These are phyloP conservation scores for Epistrophella euchroma DNA, from an alignment of 2,888 invertebrate genomes.

Conservation along the genomic window DNA sequence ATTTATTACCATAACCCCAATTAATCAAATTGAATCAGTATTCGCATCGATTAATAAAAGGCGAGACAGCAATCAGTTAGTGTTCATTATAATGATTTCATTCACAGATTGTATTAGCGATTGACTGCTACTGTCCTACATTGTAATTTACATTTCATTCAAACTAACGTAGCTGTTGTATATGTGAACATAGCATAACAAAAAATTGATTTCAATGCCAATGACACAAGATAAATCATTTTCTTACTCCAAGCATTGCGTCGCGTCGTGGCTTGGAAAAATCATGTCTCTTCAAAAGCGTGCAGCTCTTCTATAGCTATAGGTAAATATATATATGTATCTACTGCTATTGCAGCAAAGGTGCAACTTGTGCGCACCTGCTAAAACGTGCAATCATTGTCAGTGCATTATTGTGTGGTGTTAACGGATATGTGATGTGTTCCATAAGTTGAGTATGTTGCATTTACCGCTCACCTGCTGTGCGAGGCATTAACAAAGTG, in stretches of 20 bases:
- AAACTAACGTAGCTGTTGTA: neutral
- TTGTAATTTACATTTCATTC: slow-evolving; percentile 21
- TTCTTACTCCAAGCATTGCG: neutral
- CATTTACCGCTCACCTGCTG: slow-evolving; percentile 18
- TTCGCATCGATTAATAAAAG: neutral
- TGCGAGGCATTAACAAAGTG: slow-evolving; percentile 16
- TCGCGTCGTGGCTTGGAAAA: neutral
- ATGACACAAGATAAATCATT: slow-evolving; percentile 56
- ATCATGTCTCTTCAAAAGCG: slow-evolving; percentile 24
- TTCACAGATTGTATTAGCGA: slow-evolving; percentile 11
- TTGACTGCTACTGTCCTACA: slow-evolving; percentile 34
- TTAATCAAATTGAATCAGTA: slow-evolving; percentile 29
- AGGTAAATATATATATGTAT: too few relatives aligned
- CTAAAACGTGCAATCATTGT: slow-evolving; percentile 42
- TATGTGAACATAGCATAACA: neutral
- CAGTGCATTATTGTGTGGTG: slow-evolving; percentile 23
- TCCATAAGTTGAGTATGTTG: neutral
- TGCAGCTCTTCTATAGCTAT: slow-evolving; percentile 5
- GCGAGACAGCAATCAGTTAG: slow-evolving; percentile 26
- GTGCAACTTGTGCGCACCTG: slow-evolving; percentile 18
- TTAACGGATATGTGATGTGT: slow-evolving; percentile 18
- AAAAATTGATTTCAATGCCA: slow-evolving; percentile 53
- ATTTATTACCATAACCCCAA: slow-evolving; percentile 26
- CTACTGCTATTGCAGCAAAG: neutral
- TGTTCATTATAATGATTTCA: slow-evolving; percentile 24